Conservation (phyloP, 2,888 invertebrate species). For the Dusona sp. region DNA sequence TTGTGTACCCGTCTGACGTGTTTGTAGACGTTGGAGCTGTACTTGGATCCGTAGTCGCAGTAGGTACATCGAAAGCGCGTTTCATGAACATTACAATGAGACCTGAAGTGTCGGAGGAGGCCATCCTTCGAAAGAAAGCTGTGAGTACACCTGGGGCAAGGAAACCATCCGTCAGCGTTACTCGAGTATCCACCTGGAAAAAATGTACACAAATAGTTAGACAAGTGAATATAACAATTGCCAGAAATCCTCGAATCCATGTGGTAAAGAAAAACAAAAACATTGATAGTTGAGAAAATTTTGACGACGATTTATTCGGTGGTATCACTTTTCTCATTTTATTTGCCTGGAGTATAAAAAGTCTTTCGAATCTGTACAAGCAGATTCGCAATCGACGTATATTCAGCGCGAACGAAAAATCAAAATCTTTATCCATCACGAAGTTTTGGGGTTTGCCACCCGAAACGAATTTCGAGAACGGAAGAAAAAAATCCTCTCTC, state of each 20-base stretch:
- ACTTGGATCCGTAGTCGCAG: slow-evolving; percentile 78
- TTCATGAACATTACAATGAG: slow-evolving; percentile 78
- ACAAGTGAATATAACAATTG: neutral
- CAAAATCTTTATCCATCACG: neutral
- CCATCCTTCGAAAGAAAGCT: slow-evolving; percentile 75
- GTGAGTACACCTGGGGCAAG: slow-evolving; percentile 74
- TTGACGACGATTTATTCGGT: neutral
- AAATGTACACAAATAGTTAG: slow-evolving; percentile 56
- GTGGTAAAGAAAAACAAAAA: slow-evolving; percentile 8
- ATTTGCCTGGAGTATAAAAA: neutral
- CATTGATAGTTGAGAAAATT: slow-evolving; percentile 1
- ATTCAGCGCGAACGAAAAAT: neutral
- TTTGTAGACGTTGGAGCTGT: slow-evolving; percentile 77
- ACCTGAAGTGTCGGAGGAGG: slow-evolving; percentile 79
- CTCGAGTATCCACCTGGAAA: slow-evolving; percentile 74
- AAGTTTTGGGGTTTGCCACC: neutral
- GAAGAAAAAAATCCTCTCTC: neutral
- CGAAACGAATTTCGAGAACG: neutral
- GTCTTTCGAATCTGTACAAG: neutral
- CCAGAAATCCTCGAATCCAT: slow-evolving; percentile 24
- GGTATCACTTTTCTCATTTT: slow-evolving; percentile 6
- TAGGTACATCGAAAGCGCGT: slow-evolving; percentile 76
- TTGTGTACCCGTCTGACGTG: slow-evolving; percentile 77
- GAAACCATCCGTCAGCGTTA: slow-evolving; percentile 72
- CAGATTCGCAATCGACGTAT: slow-evolving; percentile 15